A percentile compares a stretch with the other conserved stretches of the same genome.
Evolutionary conservation across 2,888 invertebrate genomes (phyloP).

Genomic region (Alloscopus bannaensis): DNA sequence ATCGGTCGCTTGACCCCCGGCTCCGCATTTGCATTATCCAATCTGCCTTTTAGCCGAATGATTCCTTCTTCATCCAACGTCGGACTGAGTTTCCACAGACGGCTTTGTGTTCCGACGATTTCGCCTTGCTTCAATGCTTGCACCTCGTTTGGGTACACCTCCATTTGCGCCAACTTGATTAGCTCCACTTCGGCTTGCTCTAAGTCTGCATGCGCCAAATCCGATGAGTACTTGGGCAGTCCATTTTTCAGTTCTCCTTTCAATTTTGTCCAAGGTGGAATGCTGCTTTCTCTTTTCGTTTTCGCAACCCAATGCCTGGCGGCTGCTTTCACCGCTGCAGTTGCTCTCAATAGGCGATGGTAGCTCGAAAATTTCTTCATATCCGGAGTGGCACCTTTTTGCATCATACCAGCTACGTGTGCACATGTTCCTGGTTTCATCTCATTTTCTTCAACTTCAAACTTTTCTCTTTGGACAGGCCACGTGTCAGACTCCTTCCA

Average conservation of each 20-base stretch:
- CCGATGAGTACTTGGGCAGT: not conserved
- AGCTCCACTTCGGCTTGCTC: not conserved
- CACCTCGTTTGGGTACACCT: constrained; percentile 1
- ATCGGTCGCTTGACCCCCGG: not conserved
- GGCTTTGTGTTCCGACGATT: not conserved
- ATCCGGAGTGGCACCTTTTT: not conserved
- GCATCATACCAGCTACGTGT: not conserved
- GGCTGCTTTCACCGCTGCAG: constrained; percentile 11
- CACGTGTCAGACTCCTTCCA: not conserved
- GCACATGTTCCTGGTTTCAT: not conserved
- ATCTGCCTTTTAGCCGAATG: not conserved
- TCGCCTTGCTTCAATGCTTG: not conserved
- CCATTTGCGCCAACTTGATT: not conserved
- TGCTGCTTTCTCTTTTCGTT: not conserved
- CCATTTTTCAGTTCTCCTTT: not conserved
- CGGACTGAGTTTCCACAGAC: constrained; percentile 19
- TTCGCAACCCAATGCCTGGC: constrained; percentile 1
- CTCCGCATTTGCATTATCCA: not conserved
- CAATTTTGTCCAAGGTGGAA: not conserved
- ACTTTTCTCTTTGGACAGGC: constrained; percentile 5
- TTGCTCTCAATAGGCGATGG: constrained; percentile 6
- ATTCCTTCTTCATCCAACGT: constrained; percentile 6
- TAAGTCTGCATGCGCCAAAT: not conserved
- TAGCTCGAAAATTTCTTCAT: not conserved
- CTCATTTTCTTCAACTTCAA: not conserved